Evolutionary conservation across 2,888 invertebrate species (phyloP).

Genomic region (Andrena praecox): DNA sequence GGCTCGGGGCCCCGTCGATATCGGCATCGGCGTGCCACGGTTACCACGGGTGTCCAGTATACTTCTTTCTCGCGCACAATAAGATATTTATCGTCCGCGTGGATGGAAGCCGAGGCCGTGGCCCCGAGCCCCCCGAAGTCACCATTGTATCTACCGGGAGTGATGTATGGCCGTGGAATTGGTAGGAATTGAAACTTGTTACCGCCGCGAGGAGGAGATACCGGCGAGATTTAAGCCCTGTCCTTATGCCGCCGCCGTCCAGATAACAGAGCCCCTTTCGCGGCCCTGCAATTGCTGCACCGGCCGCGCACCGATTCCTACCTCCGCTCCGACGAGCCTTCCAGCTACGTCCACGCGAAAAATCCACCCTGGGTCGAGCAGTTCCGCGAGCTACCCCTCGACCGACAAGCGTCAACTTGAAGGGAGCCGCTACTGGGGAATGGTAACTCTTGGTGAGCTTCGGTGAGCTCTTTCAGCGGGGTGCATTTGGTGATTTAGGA

Average conservation of each 20-base stretch:
- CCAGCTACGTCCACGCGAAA: background rate
- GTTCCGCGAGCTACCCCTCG: background rate
- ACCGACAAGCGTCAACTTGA: background rate
- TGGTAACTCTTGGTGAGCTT: no score
- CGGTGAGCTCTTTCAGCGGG: no score
- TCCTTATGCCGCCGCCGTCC: conserved; percentile 73
- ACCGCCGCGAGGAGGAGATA: conserved; percentile 79
- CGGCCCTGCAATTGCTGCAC: conserved; percentile 57
- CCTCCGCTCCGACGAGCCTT: background rate
- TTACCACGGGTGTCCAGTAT: conserved; percentile 72
- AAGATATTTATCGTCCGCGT: conserved; percentile 82
- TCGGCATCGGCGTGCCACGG: conserved; percentile 61
- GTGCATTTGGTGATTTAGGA: background rate
- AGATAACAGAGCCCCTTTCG: conserved; percentile 76
- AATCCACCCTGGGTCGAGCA: conserved; percentile 3
- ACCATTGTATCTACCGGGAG: conserved; percentile 83
- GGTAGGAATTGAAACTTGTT: conserved; percentile 84
- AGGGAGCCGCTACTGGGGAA: background rate
- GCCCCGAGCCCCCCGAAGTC: conserved; percentile 77
- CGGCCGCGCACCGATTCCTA: conserved; percentile 34
- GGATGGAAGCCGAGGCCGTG: conserved; percentile 74
- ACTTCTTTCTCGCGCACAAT: conserved; percentile 79
- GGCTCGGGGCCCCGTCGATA: conserved; percentile 58
- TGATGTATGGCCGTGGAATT: conserved; percentile 84
- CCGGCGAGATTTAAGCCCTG: conserved; percentile 80